A percentile compares a stretch with the other conserved stretches of the same genome.
phyloP scores from a whole-genome alignment of 2,113 vertebrate genomes.

The Podarcis raffonei region DNA sequence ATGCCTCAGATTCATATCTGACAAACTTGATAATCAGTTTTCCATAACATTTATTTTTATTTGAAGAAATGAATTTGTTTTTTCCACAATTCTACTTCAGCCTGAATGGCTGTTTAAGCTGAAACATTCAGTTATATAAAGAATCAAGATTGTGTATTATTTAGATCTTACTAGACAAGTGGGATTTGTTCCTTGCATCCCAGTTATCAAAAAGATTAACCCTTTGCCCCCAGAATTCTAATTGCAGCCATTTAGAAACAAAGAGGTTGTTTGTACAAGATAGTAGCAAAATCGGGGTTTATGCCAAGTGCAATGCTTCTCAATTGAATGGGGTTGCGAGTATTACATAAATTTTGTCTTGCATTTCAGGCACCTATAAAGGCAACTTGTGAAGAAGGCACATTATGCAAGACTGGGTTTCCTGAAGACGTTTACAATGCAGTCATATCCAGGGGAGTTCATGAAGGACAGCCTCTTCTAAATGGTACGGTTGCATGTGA shows the following conservation, averaged over 20 bases:
- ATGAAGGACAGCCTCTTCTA: conserved; percentile 89
- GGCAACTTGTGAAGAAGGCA: conserved; percentile 84
- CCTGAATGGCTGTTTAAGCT: conserved; percentile 78
- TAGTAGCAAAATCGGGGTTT: conserved; percentile 61
- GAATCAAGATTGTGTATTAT: conserved; percentile 78
- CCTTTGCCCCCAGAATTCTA: conserved; percentile 86
- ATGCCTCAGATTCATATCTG: conserved; percentile 9
- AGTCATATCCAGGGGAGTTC: conserved; percentile 82
- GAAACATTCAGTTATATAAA: conserved; percentile 80
- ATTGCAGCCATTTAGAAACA: conserved; percentile 85
- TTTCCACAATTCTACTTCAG: conserved; percentile 58
- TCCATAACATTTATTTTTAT: conserved; percentile 60
- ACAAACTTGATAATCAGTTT: conserved; percentile 29
- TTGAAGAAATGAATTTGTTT: conserved; percentile 55
- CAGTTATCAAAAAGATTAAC: conserved; percentile 91
- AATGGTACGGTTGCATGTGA: conserved; percentile 80
- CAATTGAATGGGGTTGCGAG: conserved; percentile 53
- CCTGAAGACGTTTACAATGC: conserved; percentile 91
- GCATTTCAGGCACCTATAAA: conserved; percentile 86
- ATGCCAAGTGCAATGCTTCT: conserved; percentile 74
- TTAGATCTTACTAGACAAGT: conserved; percentile 84
- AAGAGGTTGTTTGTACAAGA: conserved; percentile 82
- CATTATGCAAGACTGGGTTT: conserved; percentile 93
- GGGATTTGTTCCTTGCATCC: conserved; percentile 87
- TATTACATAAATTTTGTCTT: conserved; percentile 70